A percentile compares a stretch with the other conserved stretches of the same genome.
Evolutionary conservation across 2,888 invertebrate species (phyloP).

Genomic region (Spisula subtruncata): DNA sequence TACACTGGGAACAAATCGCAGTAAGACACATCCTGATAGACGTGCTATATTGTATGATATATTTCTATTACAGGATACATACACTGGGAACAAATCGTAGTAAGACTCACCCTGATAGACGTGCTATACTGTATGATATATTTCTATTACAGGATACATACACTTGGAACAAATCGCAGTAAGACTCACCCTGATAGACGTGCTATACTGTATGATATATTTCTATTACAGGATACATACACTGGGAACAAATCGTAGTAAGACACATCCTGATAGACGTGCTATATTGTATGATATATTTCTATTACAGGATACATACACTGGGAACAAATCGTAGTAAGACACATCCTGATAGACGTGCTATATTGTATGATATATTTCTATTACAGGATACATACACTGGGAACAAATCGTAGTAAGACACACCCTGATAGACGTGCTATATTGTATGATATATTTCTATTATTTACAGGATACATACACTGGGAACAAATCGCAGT

Average conservation of each 20-base stretch:
- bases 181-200: slow-evolving; percentile 96
- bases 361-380: slow-evolving; percentile 98
- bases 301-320: no score
- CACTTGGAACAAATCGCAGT: slow-evolving; percentile 94
- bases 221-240: no score
- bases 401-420: slow-evolving; percentile 94
- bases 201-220: slow-evolving; percentile 98
- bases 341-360: slow-evolving; percentile 97
- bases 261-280: slow-evolving; percentile 96
- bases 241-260: slow-evolving; percentile 93
- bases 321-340: slow-evolving; percentile 94
- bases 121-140: slow-evolving; percentile 98
- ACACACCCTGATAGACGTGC: slow-evolving; percentile 98
- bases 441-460: slow-evolving; percentile 98
- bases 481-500: slow-evolving; percentile 94
- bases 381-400: no score
- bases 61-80: no score
- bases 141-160: no score
- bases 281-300: slow-evolving; percentile 99
- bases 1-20: slow-evolving; percentile 94
- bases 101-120: slow-evolving; percentile 95
- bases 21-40: slow-evolving; percentile 95
- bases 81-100: slow-evolving; percentile 94
- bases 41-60: slow-evolving; percentile 98
- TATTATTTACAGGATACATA: no score